A percentile compares a stretch with the other conserved stretches of the same genome.
Conservation (phyloP, 2,888 invertebrate genomes). For the Willowsia nigromaculata region DNA sequence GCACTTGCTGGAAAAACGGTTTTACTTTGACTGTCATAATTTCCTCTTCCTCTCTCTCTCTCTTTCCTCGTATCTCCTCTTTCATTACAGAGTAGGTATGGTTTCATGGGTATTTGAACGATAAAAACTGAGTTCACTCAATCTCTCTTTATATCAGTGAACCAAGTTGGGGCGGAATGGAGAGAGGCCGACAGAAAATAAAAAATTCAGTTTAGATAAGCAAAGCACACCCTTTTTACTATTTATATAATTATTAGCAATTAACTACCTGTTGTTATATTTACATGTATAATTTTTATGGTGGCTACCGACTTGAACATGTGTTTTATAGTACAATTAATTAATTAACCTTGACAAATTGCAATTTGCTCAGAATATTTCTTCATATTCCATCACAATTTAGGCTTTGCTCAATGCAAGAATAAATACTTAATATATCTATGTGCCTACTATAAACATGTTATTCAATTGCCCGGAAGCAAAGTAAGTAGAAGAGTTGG, state of each 20-base stretch:
- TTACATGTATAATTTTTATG: not conserved
- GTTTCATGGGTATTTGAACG: too few species aligned
- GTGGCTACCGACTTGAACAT: not conserved
- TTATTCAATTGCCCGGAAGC: too few species aligned
- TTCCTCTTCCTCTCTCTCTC: not conserved
- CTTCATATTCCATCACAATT: not conserved
- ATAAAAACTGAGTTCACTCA: too few species aligned
- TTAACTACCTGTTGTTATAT: not conserved
- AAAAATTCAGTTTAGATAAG: too few species aligned
- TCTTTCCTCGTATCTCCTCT: too few species aligned
- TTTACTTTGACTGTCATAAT: not conserved
- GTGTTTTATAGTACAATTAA: not conserved
- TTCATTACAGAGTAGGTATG: too few species aligned
- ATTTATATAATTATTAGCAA: not conserved
- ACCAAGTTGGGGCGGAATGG: too few species aligned
- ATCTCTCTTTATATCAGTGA: too few species aligned
- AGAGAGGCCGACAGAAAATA: not conserved
- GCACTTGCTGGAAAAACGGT: not conserved
- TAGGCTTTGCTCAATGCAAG: too few species aligned
- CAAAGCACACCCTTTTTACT: not conserved
- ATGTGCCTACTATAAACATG: too few species aligned
- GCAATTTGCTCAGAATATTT: not conserved
- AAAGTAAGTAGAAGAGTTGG: not conserved
- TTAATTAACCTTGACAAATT: constrained; percentile 9
- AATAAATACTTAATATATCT: too few species aligned